These are phyloP conservation scores for Eumeta japonica DNA, from an alignment of 1,140 invertebrate genomes.

Conservation along the genomic window DNA sequence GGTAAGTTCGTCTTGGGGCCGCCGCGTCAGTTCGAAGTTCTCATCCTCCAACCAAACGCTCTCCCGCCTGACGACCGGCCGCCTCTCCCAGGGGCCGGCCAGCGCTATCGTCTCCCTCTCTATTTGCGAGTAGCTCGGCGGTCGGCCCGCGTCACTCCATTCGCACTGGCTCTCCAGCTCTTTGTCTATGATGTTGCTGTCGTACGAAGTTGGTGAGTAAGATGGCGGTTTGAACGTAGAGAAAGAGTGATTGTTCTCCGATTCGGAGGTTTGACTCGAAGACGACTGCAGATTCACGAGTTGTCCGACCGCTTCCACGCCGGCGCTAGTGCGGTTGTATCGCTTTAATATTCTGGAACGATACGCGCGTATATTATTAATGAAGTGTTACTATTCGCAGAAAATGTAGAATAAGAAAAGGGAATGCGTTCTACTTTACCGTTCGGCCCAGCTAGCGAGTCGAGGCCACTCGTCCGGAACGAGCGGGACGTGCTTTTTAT, in stretches of 20 bases:
- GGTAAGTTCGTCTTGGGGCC: constrained; percentile 76
- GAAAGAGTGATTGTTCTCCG: constrained; percentile 46
- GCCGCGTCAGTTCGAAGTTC: constrained; percentile 70
- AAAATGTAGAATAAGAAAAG: constrained; percentile 1
- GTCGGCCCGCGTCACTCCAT: constrained; percentile 48
- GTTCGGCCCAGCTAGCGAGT: constrained; percentile 71
- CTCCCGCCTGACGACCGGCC: constrained; percentile 48
- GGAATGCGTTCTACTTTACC: constrained; percentile 29
- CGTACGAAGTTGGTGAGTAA: constrained; percentile 46
- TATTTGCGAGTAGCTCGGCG: constrained; percentile 57
- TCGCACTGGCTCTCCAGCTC: constrained; percentile 42
- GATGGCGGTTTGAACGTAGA: constrained; percentile 61
- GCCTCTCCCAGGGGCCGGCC: constrained; percentile 54
- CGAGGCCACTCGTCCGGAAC: constrained; percentile 78
- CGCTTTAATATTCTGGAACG: constrained; percentile 60
- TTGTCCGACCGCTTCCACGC: constrained; percentile 55
- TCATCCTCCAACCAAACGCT: constrained; percentile 69
- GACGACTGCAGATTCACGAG: constrained; percentile 65
- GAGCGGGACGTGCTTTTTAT: constrained; percentile 65
- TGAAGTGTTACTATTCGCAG: background rate
- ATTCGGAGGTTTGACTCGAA: constrained; percentile 39
- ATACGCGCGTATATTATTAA: background rate
- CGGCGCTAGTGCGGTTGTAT: constrained; percentile 65
- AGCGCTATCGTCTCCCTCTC: constrained; percentile 51
- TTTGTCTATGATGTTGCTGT: constrained; percentile 42